A percentile compares a stretch with the other conserved stretches of the same genome.
These are phyloP conservation scores for Orycteropus afer DNA, from an alignment of 2,113 vertebrate genomes.

Conservation along the genomic window DNA sequence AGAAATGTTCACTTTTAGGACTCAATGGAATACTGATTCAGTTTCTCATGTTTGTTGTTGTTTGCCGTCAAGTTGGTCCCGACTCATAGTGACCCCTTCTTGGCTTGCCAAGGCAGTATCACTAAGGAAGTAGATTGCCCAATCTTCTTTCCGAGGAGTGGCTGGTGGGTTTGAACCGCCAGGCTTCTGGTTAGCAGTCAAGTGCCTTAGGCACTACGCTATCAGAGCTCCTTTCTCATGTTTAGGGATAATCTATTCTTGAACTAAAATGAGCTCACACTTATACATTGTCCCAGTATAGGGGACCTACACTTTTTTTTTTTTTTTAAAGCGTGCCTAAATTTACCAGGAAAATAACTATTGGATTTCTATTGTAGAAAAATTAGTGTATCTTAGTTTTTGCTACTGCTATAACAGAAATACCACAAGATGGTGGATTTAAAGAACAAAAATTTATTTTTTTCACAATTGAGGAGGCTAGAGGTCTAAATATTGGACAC, in stretches of 20 bases:
- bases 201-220: too few relatives aligned
- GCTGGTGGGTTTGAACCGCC: too few relatives aligned
- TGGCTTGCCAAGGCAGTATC: too few relatives aligned
- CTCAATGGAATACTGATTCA: neutral
- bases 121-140: too few relatives aligned
- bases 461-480: neutral
- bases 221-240: too few relatives aligned
- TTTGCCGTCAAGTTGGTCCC: too few relatives aligned
- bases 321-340: too few relatives aligned
- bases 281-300: neutral
- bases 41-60: too few relatives aligned
- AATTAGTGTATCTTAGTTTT: neutral
- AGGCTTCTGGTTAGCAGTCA: too few relatives aligned
- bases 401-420: neutral
- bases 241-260: neutral
- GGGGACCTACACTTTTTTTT: neutral
- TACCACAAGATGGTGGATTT: neutral
- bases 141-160: too few relatives aligned
- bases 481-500: neutral
- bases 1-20: neutral
- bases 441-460: neutral
- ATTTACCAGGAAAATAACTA: neutral
- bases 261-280: neutral
- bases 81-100: too few relatives aligned
- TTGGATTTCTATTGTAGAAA: neutral